Conservation (phyloP, 2,888 invertebrate species). For the Agrenia bidenticulata region DNA sequence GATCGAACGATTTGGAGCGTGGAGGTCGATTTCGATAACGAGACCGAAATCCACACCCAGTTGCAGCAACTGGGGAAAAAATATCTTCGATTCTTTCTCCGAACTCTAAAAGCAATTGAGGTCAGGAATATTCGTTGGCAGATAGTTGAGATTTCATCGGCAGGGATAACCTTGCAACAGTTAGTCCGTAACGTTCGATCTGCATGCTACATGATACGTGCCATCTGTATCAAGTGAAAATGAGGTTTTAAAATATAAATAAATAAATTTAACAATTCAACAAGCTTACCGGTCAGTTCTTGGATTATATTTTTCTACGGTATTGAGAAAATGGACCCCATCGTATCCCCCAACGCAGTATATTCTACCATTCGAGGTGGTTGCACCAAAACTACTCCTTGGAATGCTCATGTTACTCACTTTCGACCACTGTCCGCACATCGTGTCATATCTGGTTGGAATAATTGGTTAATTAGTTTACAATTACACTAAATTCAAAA, state of each 20-base stretch:
- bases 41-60: background rate
- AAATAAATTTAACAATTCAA: background rate
- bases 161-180: conserved; percentile 52
- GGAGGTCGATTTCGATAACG: background rate
- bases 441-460: conserved; percentile 52
- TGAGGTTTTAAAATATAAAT: conserved; percentile 1
- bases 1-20: conserved; percentile 10
- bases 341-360: conserved; percentile 55
- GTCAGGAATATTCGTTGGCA: conserved; percentile 51
- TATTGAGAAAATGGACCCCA: conserved; percentile 54
- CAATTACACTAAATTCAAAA: background rate
- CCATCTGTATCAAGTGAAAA: conserved; percentile 50
- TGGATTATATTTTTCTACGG: conserved; percentile 56
- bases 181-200: conserved; percentile 53
- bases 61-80: conserved; percentile 37
- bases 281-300: conserved; percentile 53
- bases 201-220: conserved; percentile 54
- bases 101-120: conserved; percentile 47
- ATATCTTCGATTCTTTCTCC: conserved; percentile 49
- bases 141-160: conserved; percentile 49
- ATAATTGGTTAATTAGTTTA: background rate
- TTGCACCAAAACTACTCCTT: conserved; percentile 54
- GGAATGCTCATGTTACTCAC: conserved; percentile 54
- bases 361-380: conserved; percentile 54
- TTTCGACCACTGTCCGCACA: conserved; percentile 54